Evolutionary conservation across 2,797 vertebrate species (phyloP).

Genomic region (Euthynnus affinis): DNA sequence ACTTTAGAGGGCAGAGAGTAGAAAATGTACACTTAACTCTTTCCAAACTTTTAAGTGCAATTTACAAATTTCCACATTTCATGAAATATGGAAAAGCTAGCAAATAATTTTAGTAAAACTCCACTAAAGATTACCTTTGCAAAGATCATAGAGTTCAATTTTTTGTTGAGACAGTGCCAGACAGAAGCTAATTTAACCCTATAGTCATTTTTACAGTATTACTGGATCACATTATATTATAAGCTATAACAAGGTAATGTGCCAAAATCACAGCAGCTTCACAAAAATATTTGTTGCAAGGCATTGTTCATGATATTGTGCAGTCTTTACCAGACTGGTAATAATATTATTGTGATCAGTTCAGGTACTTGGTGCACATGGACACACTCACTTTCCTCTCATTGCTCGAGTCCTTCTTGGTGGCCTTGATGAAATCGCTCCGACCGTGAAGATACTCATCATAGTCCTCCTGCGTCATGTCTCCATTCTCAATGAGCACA

Average conservation of each 20-base stretch:
- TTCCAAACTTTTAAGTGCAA: too few species aligned
- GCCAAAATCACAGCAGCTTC: not conserved
- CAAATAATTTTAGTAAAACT: not conserved
- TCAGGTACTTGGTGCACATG: conserved; percentile 1
- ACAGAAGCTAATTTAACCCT: not conserved
- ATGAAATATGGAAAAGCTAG: not conserved
- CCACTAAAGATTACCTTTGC: not conserved
- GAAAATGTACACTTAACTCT: too few species aligned
- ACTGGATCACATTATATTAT: not conserved
- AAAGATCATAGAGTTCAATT: not conserved
- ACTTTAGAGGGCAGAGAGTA: too few species aligned
- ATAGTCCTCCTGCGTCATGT: conserved; percentile 93
- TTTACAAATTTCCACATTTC: not conserved
- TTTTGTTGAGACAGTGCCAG: not conserved
- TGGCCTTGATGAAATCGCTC: conserved; percentile 93
- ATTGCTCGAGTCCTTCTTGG: conserved; percentile 91
- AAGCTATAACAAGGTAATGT: not conserved
- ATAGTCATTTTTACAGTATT: not conserved
- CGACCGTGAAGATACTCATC: conserved; percentile 91
- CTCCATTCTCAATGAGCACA: conserved; percentile 92
- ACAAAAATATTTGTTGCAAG: not conserved
- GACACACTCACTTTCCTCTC: conserved; percentile 90
- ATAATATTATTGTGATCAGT: conserved; percentile 2
- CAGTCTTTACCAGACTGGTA: not conserved
- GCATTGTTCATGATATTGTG: not conserved